Conservation (phyloP, 2,888 invertebrate genomes). For the Cerastoderma edule region DNA sequence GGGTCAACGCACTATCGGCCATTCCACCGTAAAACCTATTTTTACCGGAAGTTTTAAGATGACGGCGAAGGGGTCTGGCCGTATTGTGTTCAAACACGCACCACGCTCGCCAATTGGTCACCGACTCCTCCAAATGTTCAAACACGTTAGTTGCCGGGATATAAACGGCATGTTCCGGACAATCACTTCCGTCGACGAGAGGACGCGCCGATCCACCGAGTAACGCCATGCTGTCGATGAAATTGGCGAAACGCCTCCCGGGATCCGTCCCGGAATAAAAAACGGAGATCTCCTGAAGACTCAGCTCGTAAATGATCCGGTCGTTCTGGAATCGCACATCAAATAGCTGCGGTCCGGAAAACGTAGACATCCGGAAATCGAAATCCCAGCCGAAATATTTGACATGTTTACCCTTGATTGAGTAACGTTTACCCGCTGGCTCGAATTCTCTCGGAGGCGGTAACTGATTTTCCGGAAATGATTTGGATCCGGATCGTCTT, state of each 20-base stretch:
- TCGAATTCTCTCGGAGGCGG: conserved; percentile 69
- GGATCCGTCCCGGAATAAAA: conserved; percentile 74
- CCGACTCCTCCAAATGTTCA: conserved; percentile 46
- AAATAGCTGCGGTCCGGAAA: conserved; percentile 71
- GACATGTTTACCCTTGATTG: conserved; percentile 70
- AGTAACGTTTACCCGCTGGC: conserved; percentile 77
- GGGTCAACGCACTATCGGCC: conserved; percentile 66
- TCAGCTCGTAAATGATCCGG: conserved; percentile 78
- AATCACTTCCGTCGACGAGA: conserved; percentile 77
- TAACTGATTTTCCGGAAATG: conserved; percentile 55
- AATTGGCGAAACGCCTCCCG: conserved; percentile 62
- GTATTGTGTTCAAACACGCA: conserved; percentile 79
- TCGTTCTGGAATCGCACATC: conserved; percentile 72
- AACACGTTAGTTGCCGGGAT: conserved; percentile 59
- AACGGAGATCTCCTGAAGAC: conserved; percentile 76
- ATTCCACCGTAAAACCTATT: conserved; percentile 72
- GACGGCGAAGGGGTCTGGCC: conserved; percentile 74
- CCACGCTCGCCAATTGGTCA: conserved; percentile 54
- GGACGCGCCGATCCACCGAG: conserved; percentile 65
- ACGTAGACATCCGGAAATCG: conserved; percentile 73
- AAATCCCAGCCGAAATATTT: conserved; percentile 78
- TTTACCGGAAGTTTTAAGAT: conserved; percentile 51
- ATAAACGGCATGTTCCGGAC: conserved; percentile 74
- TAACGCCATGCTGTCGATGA: conserved; percentile 69
- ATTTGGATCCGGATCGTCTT: conserved; percentile 36